Evolutionary conservation across 2,888 invertebrate species (phyloP).

Genomic region (Holacanthella duospinosa): DNA sequence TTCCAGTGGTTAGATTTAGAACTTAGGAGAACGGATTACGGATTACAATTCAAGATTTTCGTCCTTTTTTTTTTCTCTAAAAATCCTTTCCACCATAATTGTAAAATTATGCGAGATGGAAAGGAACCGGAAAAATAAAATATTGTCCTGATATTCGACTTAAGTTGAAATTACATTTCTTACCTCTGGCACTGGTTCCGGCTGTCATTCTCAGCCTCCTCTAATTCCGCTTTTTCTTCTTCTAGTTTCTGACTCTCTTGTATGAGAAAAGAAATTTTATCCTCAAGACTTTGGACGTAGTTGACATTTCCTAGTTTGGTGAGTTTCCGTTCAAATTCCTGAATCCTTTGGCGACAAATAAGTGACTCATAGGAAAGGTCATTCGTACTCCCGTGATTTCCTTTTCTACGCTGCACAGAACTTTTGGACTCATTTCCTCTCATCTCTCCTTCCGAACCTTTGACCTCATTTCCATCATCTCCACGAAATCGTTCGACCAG

Average conservation of each 20-base stretch:
- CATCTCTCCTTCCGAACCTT: neutral
- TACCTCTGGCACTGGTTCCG: conserved; percentile 37
- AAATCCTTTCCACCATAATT: no score
- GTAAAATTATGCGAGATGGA: no score
- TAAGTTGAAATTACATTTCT: neutral
- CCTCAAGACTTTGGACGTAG: conserved; percentile 44
- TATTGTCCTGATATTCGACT: conserved; percentile 7
- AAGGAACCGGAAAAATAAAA: conserved; percentile 2
- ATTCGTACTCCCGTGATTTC: conserved; percentile 16
- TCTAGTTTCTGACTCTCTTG: conserved; percentile 55
- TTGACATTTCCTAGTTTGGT: conserved; percentile 31
- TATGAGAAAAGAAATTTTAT: conserved; percentile 50
- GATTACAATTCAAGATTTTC: no score
- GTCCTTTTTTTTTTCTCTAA: no score
- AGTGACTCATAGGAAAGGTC: conserved; percentile 30
- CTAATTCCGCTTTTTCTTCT: conserved; percentile 61
- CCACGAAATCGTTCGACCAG: conserved; percentile 29
- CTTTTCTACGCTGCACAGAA: neutral
- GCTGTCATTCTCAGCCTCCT: conserved; percentile 63
- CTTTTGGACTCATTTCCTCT: neutral
- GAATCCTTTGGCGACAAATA: conserved; percentile 32
- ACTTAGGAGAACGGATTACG: no score
- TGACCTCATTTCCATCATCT: conserved; percentile 12
- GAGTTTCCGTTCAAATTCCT: conserved; percentile 34
- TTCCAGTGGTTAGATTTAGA: no score